These are phyloP conservation scores for Emys orbicularis DNA, from an alignment of 2,797 vertebrate genomes.

Conservation along the genomic window DNA sequence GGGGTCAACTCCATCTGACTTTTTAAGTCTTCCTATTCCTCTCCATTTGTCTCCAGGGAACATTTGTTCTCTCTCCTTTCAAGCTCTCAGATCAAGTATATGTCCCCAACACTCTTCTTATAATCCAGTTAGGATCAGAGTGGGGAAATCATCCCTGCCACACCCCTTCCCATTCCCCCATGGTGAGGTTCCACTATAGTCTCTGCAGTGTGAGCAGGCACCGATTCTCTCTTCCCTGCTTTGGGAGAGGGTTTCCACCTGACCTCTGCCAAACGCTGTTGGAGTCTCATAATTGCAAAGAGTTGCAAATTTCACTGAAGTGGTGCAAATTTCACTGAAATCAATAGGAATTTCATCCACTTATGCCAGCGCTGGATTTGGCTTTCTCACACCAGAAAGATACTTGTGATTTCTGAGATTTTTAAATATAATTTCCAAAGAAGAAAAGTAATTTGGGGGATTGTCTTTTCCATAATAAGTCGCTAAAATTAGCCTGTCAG, in stretches of 20 bases:
- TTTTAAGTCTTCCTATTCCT: neutral
- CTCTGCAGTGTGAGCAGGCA: rapidly evolving
- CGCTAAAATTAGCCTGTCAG: neutral
- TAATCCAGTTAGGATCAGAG: neutral
- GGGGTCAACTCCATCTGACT: neutral
- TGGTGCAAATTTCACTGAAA: no score
- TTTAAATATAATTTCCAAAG: neutral
- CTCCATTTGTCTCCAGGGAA: neutral
- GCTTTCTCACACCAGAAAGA: neutral
- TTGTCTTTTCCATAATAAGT: neutral
- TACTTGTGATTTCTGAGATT: neutral
- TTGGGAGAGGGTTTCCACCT: neutral
- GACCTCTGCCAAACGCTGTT: neutral
- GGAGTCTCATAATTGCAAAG: neutral
- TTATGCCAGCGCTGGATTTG: neutral
- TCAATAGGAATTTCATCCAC: neutral
- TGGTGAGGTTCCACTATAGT: neutral
- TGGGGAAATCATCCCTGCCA: neutral
- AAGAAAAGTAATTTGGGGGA: neutral
- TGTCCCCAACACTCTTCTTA: neutral
- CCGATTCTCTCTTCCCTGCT: neutral
- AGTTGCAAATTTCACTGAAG: no score
- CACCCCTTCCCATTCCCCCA: neutral
- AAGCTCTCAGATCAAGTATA: neutral
- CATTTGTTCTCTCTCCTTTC: neutral